Evolutionary conservation across 2,113 vertebrate species (phyloP).

Genomic region (Tetrao urogallus): DNA sequence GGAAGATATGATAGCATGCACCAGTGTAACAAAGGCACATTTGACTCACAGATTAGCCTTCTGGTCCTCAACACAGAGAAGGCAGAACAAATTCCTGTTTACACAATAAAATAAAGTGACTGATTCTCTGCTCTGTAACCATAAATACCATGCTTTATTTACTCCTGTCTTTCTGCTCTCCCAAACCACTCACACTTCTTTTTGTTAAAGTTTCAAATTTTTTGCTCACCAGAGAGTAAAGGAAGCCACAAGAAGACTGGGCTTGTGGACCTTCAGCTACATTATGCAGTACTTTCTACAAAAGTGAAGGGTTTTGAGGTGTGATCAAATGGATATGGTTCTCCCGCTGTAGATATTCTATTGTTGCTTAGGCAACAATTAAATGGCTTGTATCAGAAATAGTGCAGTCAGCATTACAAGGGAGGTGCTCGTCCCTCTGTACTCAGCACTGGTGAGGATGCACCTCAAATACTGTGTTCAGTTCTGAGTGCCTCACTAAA

Average conservation of each 20-base stretch:
- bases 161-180: background rate
- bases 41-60: background rate
- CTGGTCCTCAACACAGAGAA: background rate
- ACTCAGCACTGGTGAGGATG: too few relatives aligned
- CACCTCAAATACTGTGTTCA: too few relatives aligned
- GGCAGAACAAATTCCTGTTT: background rate
- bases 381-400: background rate
- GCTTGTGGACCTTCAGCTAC: background rate
- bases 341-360: background rate
- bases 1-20: background rate
- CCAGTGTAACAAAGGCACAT: background rate
- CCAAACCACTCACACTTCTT: background rate
- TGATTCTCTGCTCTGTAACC: background rate
- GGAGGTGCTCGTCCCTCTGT: too few relatives aligned
- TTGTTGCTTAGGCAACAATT: background rate
- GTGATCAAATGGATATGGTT: background rate
- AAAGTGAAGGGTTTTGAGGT: background rate
- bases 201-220: slow-evolving; percentile 11
- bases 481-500: too few relatives aligned
- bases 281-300: background rate
- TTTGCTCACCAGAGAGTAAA: background rate
- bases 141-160: background rate
- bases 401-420: too few relatives aligned
- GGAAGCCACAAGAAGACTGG: background rate
- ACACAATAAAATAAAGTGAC: background rate